phyloP scores from a whole-genome alignment of 2,113 vertebrate species.

The Erpornis zantholeuca region DNA sequence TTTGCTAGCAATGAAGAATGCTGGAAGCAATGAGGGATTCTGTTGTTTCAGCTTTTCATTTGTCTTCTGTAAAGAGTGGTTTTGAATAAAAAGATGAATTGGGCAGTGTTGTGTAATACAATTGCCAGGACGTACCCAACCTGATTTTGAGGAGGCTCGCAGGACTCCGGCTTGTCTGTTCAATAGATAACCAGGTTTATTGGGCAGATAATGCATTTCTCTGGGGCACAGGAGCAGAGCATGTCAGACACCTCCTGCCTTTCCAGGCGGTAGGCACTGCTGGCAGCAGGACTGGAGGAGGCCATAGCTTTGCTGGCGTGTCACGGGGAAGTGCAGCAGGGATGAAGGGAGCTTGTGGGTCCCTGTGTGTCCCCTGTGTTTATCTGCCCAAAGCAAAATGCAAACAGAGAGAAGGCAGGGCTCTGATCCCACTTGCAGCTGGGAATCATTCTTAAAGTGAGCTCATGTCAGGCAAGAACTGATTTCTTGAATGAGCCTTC shows the following conservation, averaged over 20 bases:
- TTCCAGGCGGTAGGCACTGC: neutral
- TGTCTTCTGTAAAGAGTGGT: slow-evolving; percentile 22
- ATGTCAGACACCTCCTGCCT: neutral
- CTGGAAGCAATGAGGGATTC: slow-evolving; percentile 34
- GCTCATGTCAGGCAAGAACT: neutral
- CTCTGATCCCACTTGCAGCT: neutral
- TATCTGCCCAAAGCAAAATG: neutral
- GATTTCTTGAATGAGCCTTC: neutral
- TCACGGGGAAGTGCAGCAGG: accelerated
- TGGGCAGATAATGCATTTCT: slow-evolving; percentile 14
- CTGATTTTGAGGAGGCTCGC: slow-evolving; percentile 1
- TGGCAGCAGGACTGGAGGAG: neutral
- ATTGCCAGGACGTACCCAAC: neutral
- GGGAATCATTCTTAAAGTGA: neutral
- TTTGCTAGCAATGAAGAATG: slow-evolving; percentile 10
- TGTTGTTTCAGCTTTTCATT: slow-evolving; percentile 49
- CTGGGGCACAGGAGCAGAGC: neutral
- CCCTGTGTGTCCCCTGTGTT: accelerated
- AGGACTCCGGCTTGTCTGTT: neutral
- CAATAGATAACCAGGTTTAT: slow-evolving; percentile 14
- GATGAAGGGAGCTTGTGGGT: neutral
- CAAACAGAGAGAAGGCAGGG: neutral
- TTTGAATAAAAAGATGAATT: slow-evolving; percentile 39
- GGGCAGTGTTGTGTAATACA: neutral
- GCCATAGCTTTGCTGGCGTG: accelerated